Base-by-base conservation (phyloP, 2,113 vertebrate genomes). In the Morone chrysops region DNA sequence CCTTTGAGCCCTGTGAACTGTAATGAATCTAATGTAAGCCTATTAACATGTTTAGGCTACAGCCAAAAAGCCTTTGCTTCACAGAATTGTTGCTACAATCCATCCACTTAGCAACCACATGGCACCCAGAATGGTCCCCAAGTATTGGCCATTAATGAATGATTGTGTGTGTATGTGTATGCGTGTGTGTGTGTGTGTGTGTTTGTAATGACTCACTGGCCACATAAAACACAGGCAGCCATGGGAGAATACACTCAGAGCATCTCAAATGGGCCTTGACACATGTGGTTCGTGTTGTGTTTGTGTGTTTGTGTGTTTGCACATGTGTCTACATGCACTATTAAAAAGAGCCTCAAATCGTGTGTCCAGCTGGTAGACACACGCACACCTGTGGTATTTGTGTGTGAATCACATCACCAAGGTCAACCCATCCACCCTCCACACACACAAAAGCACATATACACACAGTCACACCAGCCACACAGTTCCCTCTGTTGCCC, bases 61-160 rank as follows among this genome's bases (percentile, higher is more conserved):
- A 66, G 67, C 36, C 59, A 81, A 56, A 71, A 68, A 74, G 68
- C 31, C 12, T 17, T 53, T 50, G 43, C 17, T 40, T 61, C 20
- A n/a, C 40, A 66, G 20, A 73, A 22, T 9, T 43, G 51, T 56
- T 68, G 40, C 56, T 75, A 31, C 53, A 73, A n/a, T 70, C 25
- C 31, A 22, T 76, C 53, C 61, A 87, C 81, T 81, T 70, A 73
- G 68, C 41, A 68, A 47, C 61, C 68, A 69, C 73, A 87, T 48
- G 16, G 63, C 62, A 72, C 48, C 45, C 31, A 77, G 53, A 53
- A 43, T n/a, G 22, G 4, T 56, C 67, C 61, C 36, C 4, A 40
- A 69, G 59, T 50, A 62, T 41, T 51, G 8, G 10, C 12, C 56
- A 72, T 59, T 68, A 61, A 59, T 75, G 74, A n/a, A 18, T 56